These are phyloP conservation scores for Hydrotaea diabolus DNA, from an alignment of 2,888 invertebrate species.

Conservation along the genomic window DNA sequence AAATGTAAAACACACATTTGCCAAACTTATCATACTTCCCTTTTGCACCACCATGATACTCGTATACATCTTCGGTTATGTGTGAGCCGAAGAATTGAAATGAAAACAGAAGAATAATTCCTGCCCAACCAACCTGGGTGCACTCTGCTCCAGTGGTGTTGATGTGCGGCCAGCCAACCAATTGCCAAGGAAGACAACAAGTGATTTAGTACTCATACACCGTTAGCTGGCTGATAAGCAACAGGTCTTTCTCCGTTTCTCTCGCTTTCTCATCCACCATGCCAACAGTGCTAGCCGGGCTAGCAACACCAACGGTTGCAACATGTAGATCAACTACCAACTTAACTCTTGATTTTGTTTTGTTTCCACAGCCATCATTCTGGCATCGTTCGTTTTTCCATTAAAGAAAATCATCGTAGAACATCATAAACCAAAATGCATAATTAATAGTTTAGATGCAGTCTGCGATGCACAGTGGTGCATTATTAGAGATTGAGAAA, in stretches of 20 bases:
- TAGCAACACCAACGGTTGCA: conserved; percentile 48
- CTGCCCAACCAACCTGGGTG: not conserved
- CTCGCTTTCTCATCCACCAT: not conserved
- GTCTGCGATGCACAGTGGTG: conserved; percentile 31
- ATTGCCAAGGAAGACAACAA: conserved; percentile 34
- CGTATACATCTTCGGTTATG: not conserved
- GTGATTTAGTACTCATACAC: conserved; percentile 65
- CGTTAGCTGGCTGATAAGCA: conserved; percentile 66
- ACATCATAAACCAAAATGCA: conserved; percentile 64
- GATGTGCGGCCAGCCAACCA: conserved; percentile 24
- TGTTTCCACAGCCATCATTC: conserved; percentile 11
- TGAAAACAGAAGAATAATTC: not conserved
- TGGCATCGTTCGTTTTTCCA: conserved; percentile 31
- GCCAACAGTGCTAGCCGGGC: not conserved
- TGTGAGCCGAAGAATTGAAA: not conserved
- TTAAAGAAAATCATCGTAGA: conserved; percentile 27
- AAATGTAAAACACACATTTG: not conserved
- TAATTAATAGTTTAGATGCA: conserved; percentile 61
- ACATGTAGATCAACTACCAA: conserved; percentile 65
- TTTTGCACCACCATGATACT: not conserved
- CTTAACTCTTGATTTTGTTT: conserved; percentile 52
- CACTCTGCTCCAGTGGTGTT: not conserved
- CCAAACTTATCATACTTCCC: not conserved
- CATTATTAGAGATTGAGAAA: not conserved
- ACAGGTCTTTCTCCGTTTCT: conserved; percentile 40